These are phyloP conservation scores for Meiosimyza decipiens DNA, from an alignment of 2,888 invertebrate species.

Conservation along the genomic window DNA sequence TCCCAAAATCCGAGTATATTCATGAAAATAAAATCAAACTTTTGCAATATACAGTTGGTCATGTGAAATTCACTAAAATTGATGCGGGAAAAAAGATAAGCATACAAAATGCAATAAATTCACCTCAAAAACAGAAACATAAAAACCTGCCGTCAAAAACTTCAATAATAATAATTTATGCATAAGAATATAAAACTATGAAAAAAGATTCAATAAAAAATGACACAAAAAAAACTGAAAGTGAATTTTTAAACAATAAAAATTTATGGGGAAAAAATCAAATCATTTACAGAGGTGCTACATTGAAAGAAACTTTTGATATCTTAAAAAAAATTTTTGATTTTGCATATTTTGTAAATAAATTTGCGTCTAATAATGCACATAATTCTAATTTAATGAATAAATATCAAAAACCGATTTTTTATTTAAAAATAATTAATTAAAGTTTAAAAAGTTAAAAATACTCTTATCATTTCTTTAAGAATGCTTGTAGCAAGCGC, in stretches of 20 bases:
- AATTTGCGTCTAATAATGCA: too few relatives aligned
- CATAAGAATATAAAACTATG: slow-evolving; percentile 14
- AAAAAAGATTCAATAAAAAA: not conserved
- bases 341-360: too few relatives aligned
- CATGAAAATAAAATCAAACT: too few relatives aligned
- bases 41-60: too few relatives aligned
- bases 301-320: not conserved
- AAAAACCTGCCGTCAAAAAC: slow-evolving; percentile 4
- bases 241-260: slow-evolving; percentile 16
- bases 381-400: too few relatives aligned
- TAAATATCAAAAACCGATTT: too few relatives aligned
- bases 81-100: not conserved
- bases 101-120: slow-evolving; percentile 1
- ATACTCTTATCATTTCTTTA: too few relatives aligned
- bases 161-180: slow-evolving; percentile 23
- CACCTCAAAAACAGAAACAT: not conserved
- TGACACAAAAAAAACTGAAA: not conserved
- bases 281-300: not conserved
- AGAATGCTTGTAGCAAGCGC: not conserved
- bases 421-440: too few relatives aligned
- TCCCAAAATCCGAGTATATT: too few relatives aligned
- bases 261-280: not conserved
- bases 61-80: too few relatives aligned
- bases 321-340: too few relatives aligned
- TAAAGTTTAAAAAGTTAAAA: not conserved